Base-by-base conservation (phyloP, 2,113 vertebrate species). In the Hypanus sabinus region DNA sequence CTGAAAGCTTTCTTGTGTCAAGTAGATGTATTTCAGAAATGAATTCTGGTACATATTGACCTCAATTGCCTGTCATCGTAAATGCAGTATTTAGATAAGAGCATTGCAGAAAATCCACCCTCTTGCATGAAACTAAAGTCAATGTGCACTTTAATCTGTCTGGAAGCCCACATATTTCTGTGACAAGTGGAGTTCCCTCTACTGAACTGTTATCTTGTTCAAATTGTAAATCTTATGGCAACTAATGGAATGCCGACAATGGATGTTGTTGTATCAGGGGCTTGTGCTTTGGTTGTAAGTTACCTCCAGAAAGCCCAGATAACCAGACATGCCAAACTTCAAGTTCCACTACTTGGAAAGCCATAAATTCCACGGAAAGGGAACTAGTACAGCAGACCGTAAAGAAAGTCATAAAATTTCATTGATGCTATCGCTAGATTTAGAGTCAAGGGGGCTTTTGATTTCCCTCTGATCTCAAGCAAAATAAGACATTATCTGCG, bases 71-170 rank as follows among this genome's bases (percentile, higher is more conserved):
- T 93, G 68, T 93, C 68, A 73, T 93, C 36, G 91, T 93, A 93
- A 93, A 93, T 75, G 91, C 91, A 73, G 91, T 55, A 93, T 93
- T 93, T 93, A 73, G 91, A 93, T 71, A 93, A 93, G 70, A 93
- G 70, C 33, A 73, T 36, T 73, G 90, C 68, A 75, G 70, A 93
- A 71, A 93, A 93, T 93, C 24, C 36, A 73, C 68, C 36, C 36
- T 75, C 68, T 55, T 55, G 70, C 12, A 93, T 75, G 68, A 93
- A 73, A 93, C 68, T 93, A 38, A 93, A 93, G 91, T 93, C 70
- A 38, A 90, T 65, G 16, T 90, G 85, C 60, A 75, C 91, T 93
- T 73, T 73, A 93, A 46, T 71, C 91, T 93, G 91, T 93, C 91
- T 93, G 91, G 91, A 93, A 93, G 73, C 91, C 36, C 91, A 93